Evolutionary conservation across 2,113 vertebrate species (phyloP).

Genomic region (Crotalus horridus): DNA sequence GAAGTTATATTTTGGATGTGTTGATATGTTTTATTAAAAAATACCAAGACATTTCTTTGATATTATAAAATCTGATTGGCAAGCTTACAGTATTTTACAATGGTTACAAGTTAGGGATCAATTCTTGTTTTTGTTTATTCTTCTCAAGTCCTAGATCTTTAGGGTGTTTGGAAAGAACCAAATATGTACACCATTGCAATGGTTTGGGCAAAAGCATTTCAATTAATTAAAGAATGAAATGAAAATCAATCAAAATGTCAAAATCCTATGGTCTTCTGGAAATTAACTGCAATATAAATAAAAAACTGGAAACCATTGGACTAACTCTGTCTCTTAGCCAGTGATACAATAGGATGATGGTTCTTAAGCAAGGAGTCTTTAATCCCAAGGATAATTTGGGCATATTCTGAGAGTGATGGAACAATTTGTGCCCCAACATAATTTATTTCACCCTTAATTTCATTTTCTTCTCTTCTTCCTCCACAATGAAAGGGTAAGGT

Average conservation of each 20-base stretch:
- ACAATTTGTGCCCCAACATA: not conserved
- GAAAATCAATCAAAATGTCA: not conserved
- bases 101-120: not conserved
- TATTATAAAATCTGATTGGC: not conserved
- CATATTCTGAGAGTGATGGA: too few relatives aligned
- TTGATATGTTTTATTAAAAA: not conserved
- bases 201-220: not conserved
- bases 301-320: not conserved
- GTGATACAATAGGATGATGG: too few relatives aligned
- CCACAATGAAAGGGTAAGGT: not conserved
- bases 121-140: not conserved
- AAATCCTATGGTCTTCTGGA: not conserved
- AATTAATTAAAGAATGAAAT: not conserved
- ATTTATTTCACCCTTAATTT: not conserved
- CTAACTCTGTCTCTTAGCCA: not conserved
- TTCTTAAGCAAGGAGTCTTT: too few relatives aligned
- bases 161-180: not conserved
- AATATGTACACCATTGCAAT: not conserved
- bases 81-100: not conserved
- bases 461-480: not conserved
- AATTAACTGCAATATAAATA: not conserved
- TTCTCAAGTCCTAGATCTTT: not conserved
- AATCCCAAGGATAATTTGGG: too few relatives aligned
- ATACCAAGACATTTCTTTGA: not conserved
- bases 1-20: not conserved